A percentile compares a stretch with the other conserved stretches of the same genome.
Conservation (phyloP, 1,140 invertebrate genomes). For the Sesamia nonagrioides region DNA sequence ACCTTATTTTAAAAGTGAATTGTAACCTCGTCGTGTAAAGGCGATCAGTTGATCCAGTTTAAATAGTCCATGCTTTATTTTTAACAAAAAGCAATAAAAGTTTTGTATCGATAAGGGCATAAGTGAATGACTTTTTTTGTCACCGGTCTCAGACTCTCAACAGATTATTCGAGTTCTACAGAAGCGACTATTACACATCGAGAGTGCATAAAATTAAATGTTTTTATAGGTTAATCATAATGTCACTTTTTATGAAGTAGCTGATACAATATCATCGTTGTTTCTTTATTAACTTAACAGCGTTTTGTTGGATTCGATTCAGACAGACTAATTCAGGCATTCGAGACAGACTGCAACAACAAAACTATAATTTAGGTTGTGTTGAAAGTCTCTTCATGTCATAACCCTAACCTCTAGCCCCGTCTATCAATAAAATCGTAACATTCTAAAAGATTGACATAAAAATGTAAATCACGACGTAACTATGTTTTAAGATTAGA, state of each 20-base stretch:
- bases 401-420: slow-evolving; percentile 25
- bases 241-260: no score
- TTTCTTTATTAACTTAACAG: no score
- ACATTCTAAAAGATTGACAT: slow-evolving; percentile 6
- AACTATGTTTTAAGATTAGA: neutral
- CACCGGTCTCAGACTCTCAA: neutral
- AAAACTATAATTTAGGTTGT: slow-evolving; percentile 11
- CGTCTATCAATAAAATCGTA: slow-evolving; percentile 31
- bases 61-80: slow-evolving; percentile 1
- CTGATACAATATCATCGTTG: neutral
- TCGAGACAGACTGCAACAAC: neutral
- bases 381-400: neutral
- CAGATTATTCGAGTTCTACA: neutral
- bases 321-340: neutral
- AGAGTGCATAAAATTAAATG: neutral
- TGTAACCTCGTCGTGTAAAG: no score
- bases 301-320: no score
- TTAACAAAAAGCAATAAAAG: slow-evolving; percentile 10
- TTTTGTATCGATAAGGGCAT: slow-evolving; percentile 3
- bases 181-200: neutral
- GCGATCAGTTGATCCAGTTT: slow-evolving; percentile 6
- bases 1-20: neutral
- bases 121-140: neutral
- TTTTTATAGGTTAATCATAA: neutral
- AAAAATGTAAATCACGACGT: slow-evolving; percentile 22